Evolutionary conservation across 2,797 vertebrate species (phyloP), one percentile per base, ranked within the genome.

Genomic region (Hypotaenidia philippensis): DNA sequence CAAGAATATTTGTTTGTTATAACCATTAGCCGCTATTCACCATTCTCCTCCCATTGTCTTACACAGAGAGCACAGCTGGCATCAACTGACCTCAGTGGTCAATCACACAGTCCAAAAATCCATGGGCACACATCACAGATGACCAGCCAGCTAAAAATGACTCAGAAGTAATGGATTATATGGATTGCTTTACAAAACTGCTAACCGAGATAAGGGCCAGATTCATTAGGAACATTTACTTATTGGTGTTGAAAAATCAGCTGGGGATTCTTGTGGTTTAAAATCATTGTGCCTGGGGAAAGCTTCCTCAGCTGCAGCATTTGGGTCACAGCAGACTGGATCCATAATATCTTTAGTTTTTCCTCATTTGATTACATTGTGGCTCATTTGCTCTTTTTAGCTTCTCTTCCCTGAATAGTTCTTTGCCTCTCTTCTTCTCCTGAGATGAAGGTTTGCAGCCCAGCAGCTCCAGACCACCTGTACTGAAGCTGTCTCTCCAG

Each of bases 141-240:
- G 17, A 83, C 66, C 76, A 74, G 11, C 13, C 6, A 7, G 10
- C 64, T 83, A 44, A 56, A 91, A 87, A 38, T 86, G 8, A 59
- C 41, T 68, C 76, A 61, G 53, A 83, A 86, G 29, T 52, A 83
- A 90, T 75, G 38, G 72, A 52, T 88, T 93, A 41, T 64, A 75
- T 74, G 40, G 61, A 57, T 92, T 81, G 25, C 16, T 71, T 89
- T 12, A 22, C 72, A 61, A 85, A 83, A 78, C 20, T 17, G 11
- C 60, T 36, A 60, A 40, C 71, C 21, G 41, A 92, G 60, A 34
- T 20, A 57, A 75, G 31, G 29, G 7, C 7, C 29, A 69, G 36
- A 81, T 75, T 93, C 23, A 29, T 75, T 69, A 74, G 20, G 41
- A 93, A 50, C 20, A 40, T 69, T 69, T 78, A 69, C 47, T 36